Conservation (phyloP, 1,140 invertebrate genomes). For the Drosophila navojoa region DNA sequence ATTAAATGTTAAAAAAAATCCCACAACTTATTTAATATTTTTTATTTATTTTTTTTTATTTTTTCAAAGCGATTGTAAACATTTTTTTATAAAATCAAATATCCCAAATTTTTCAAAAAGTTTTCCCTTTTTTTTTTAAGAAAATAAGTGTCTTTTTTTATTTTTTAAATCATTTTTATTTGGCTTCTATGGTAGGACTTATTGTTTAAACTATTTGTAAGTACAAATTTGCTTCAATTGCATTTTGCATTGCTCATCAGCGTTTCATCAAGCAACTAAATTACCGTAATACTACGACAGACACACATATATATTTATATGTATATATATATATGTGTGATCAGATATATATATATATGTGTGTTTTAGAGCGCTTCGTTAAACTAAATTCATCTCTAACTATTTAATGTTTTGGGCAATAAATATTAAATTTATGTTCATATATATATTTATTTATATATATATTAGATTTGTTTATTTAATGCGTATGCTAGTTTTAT, state of each 20-base stretch:
- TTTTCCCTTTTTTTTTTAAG: too few relatives aligned
- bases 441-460: constrained; percentile 44
- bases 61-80: too few relatives aligned
- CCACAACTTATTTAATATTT: too few relatives aligned
- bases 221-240: constrained; percentile 75
- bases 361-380: constrained; percentile 55
- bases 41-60: too few relatives aligned
- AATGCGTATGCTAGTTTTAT: constrained; percentile 44
- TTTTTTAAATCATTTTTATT: constrained; percentile 78
- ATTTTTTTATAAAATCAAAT: too few relatives aligned
- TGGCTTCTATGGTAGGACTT: constrained; percentile 79
- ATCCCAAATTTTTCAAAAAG: too few relatives aligned
- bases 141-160: not conserved
- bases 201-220: constrained; percentile 76
- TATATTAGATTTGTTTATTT: constrained; percentile 56
- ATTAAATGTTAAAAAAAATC: too few relatives aligned
- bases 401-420: constrained; percentile 67
- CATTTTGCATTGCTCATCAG: constrained; percentile 59
- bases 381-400: constrained; percentile 81
- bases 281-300: constrained; percentile 63
- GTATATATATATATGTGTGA: constrained; percentile 34
- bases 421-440: constrained; percentile 72
- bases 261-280: constrained; percentile 52
- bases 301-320: constrained; percentile 29
- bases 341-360: constrained; percentile 41